Percentiles rank a stretch among this genome's conserved stretches.
Conservation (phyloP, 2,797 vertebrate genomes). For the Columba guinea region DNA sequence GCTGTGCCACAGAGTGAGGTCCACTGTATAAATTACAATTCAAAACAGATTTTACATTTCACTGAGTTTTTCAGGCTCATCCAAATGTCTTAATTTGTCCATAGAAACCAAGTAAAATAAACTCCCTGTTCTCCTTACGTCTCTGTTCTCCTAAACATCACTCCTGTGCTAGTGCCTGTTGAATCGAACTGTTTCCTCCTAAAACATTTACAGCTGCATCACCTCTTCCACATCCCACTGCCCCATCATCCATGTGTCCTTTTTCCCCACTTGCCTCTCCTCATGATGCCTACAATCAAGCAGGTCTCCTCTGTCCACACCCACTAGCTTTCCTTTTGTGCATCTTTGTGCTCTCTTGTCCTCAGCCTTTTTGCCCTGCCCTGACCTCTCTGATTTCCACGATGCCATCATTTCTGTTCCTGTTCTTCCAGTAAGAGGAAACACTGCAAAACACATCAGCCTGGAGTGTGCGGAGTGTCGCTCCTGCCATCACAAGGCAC, state of each 20-base stretch:
- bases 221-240: background rate
- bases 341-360: background rate
- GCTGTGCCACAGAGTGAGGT: background rate
- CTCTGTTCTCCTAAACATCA: background rate
- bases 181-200: background rate
- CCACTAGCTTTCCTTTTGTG: background rate
- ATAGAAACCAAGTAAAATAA: background rate
- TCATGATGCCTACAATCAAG: background rate
- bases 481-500: background rate
- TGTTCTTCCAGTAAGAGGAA: background rate
- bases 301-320: background rate
- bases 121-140: background rate
- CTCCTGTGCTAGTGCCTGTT: background rate
- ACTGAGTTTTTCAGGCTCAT: background rate
- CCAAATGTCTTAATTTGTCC: background rate
- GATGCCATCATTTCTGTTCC: background rate
- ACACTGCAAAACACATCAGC: accelerated
- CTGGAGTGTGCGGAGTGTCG: background rate
- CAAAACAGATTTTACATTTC: background rate
- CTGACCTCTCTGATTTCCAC: background rate
- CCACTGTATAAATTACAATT: background rate
- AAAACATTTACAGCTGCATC: background rate
- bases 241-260: background rate
- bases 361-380: background rate
- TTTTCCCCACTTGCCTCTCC: background rate